Percentiles rank a stretch among this genome's conserved stretches.
These are phyloP conservation scores for Ctenochaetus hawaiiensis DNA, from an alignment of 2,797 vertebrate genomes.

Conservation along the genomic window DNA sequence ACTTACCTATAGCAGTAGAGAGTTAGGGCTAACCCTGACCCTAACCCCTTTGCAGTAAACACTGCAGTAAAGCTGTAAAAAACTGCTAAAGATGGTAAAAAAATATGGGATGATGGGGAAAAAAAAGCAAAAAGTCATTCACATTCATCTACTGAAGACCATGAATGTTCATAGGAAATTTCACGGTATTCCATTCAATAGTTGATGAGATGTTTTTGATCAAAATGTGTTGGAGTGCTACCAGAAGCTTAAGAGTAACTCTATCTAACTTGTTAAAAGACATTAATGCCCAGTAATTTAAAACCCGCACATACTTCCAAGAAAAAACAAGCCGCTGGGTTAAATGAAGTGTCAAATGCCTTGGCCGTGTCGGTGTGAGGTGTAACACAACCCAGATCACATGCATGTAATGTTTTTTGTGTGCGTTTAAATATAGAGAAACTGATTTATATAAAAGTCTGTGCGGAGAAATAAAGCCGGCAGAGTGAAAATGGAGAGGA, in stretches of 20 bases:
- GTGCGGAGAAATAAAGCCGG: conserved; percentile 47
- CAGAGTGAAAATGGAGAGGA: conserved; percentile 67
- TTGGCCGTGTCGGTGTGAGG: neutral
- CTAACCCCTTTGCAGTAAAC: neutral
- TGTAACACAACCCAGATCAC: conserved; percentile 68
- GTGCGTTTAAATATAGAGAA: conserved; percentile 78
- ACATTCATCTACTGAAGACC: neutral
- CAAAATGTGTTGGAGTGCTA: conserved; percentile 21
- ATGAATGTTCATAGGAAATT: neutral
- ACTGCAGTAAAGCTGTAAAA: neutral
- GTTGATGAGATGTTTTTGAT: neutral
- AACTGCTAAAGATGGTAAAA: too few species aligned
- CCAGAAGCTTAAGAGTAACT: conserved; percentile 39
- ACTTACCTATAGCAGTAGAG: too few species aligned
- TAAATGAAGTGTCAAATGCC: conserved; percentile 57
- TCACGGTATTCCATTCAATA: neutral
- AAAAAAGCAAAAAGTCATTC: neutral
- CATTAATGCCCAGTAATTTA: conserved; percentile 37
- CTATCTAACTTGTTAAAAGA: conserved; percentile 57
- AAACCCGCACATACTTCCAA: conserved; percentile 36
- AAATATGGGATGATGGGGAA: too few species aligned
- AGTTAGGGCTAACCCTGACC: too few species aligned
- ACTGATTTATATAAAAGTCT: conserved; percentile 63
- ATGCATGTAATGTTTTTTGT: conserved; percentile 66
- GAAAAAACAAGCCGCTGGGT: conserved; percentile 54